phyloP scores from a whole-genome alignment of 2,797 vertebrate genomes.

The Aythya fuligula region DNA sequence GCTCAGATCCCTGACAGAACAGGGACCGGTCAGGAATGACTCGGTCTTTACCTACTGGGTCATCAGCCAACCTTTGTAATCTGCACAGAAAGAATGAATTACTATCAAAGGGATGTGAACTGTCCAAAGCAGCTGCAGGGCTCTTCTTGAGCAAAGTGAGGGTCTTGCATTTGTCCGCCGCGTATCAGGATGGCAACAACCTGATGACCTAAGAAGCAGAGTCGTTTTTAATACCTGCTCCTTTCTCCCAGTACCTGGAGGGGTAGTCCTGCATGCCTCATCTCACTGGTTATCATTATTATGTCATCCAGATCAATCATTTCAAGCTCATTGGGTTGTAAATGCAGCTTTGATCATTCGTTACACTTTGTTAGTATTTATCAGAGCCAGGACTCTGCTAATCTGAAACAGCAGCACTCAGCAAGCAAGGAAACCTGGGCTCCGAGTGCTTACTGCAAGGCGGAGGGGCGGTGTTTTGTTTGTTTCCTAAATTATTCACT shows the following conservation, averaged over 20 bases:
- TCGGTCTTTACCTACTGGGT: background rate
- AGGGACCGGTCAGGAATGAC: background rate
- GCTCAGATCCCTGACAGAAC: background rate
- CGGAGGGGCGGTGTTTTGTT: constrained; percentile 18
- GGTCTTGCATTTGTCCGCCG: background rate
- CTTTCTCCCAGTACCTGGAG: constrained; percentile 68
- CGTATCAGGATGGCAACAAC: constrained; percentile 29
- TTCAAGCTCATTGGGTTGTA: constrained; percentile 73
- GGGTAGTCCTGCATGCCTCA: constrained; percentile 65
- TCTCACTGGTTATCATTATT: constrained; percentile 81
- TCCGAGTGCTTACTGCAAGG: constrained; percentile 55
- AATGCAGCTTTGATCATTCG: constrained; percentile 84
- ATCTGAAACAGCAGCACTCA: constrained; percentile 79
- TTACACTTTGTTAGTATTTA: constrained; percentile 84
- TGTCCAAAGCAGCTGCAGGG: constrained; percentile 41
- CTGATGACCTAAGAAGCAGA: constrained; percentile 53
- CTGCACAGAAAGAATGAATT: constrained; percentile 11
- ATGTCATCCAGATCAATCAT: constrained; percentile 82
- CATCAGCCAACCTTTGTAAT: constrained; percentile 13
- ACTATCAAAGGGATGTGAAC: constrained; percentile 23
- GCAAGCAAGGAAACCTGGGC: constrained; percentile 69
- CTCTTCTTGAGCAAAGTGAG: background rate
- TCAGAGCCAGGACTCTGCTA: constrained; percentile 80
- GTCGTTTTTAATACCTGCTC: constrained; percentile 54
- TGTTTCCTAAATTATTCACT: constrained; percentile 69